Evolutionary conservation across 2,113 vertebrate species (phyloP).

Genomic region (Takifugu bimaculatus): DNA sequence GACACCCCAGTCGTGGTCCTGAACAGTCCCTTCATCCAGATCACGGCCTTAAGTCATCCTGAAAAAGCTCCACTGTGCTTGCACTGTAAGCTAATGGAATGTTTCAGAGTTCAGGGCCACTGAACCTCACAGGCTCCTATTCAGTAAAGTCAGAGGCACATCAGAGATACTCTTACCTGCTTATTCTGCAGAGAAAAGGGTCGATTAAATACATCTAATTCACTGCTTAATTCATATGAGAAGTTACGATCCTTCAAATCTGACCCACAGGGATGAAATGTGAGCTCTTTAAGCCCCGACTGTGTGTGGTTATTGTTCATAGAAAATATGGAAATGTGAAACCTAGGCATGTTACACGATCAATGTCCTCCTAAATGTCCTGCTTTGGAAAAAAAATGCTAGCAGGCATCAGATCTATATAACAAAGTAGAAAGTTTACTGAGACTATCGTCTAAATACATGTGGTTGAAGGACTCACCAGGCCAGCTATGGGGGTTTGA

Average conservation of each 20-base stretch:
- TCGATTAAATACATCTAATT: no score
- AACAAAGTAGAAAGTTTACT: background rate
- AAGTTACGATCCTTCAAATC: no score
- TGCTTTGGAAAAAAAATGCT: background rate
- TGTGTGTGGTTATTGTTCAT: background rate
- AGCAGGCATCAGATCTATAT: background rate
- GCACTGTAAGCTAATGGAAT: constrained; percentile 35
- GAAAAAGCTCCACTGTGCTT: constrained; percentile 47
- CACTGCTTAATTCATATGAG: no score
- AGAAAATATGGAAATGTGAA: background rate
- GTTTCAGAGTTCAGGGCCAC: constrained; percentile 29
- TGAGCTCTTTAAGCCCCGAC: background rate
- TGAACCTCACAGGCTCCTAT: constrained; percentile 21
- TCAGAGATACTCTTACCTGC: background rate
- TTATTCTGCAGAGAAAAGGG: no score
- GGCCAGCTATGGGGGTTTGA: constrained; percentile 88
- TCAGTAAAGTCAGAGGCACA: constrained; percentile 11
- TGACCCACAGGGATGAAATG: no score
- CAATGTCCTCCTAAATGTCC: no score
- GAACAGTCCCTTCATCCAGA: constrained; percentile 52
- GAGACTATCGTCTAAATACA: background rate
- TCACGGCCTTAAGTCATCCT: constrained; percentile 31
- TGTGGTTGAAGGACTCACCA: constrained; percentile 66
- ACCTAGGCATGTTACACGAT: background rate
- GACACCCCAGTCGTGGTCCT: constrained; percentile 16